Percentiles rank a stretch among this genome's conserved stretches.
These are phyloP conservation scores for Propithecus coquereli DNA, from an alignment of 2,113 vertebrate species.

Conservation along the genomic window DNA sequence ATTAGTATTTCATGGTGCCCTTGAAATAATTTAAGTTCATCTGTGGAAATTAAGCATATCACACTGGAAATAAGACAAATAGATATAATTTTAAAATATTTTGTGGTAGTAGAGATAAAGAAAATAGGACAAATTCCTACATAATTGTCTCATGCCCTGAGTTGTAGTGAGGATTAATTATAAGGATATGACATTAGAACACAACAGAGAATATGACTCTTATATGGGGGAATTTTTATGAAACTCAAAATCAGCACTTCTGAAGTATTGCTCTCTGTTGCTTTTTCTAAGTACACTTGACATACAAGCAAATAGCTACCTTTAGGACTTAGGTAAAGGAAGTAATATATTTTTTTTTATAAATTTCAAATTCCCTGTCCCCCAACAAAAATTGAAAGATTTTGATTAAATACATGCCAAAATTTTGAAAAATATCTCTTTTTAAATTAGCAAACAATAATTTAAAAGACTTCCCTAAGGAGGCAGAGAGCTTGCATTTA, in stretches of 20 bases:
- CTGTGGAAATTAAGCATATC: not conserved
- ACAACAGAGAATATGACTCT: not conserved
- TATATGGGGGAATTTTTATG: constrained; percentile 11
- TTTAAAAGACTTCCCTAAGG: constrained; percentile 38
- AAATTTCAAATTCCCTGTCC: not conserved
- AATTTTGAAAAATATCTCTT: not conserved
- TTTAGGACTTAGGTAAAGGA: constrained; percentile 58
- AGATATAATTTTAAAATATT: not conserved
- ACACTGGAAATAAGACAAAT: constrained; percentile 1
- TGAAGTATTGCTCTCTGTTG: not conserved
- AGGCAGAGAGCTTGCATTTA: not conserved
- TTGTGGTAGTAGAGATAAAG: not conserved
- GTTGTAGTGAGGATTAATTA: constrained; percentile 32
- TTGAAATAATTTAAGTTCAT: not conserved
- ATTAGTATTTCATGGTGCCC: not conserved
- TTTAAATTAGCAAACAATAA: constrained; percentile 26
- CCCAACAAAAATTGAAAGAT: constrained; percentile 11
- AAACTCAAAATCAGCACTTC: constrained; percentile 32
- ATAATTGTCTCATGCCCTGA: not conserved
- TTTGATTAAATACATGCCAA: constrained; percentile 40
- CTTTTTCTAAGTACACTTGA: constrained; percentile 31
- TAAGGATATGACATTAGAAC: not conserved
- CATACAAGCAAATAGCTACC: constrained; percentile 36
- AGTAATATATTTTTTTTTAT: constrained; percentile 54
- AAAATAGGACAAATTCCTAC: not conserved